Base-by-base conservation (phyloP, 2,888 invertebrate species). In the Oxyteleia sp. region DNA sequence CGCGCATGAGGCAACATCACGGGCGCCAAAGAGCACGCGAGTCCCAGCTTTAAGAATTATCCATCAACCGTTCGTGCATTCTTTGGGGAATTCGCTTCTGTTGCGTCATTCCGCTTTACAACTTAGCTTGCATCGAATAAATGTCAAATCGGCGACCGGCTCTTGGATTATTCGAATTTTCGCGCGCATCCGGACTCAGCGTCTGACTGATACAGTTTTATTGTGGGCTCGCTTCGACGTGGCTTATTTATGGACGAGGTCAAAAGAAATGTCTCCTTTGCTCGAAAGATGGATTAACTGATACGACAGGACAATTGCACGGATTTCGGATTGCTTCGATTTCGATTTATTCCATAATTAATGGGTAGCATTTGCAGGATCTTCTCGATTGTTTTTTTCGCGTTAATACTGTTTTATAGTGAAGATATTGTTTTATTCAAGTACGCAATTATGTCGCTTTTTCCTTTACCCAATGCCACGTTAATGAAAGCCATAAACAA, bases 11-110 rank as follows among this genome's bases (percentile, higher is more conserved):
- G n/a, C 87, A 89, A 88, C 88, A 87, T 89, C 86, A 86, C 88
- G 87, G 86, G 88, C 88, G 86, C 85, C 78, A 89, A 89, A 90
- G 89, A 89, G 88, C 88, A 89, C 87, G 87, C 82, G 88, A 89
- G 88, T 88, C 88, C 72, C 87, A 88, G 87, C 87, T 86, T 81
- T 75, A 72, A 72, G 72, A 82, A 79, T 51, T 55, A 47, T 47
- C 66, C 63, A 63, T 69, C 53, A 59, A 51, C 11, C 16, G 23
- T 23, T 74, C 43, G 55, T 29, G 43, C 38, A 29, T 26, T 57
- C 75, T 66, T 66, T 75, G n/a, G 57, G 45, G 23, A 75, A 75
- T 75, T 64, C 38, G 55, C 35, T 53, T 75, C 53, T 53, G 55
- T 64, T 75, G 45, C 74, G 47, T 55, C 47, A 55, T 43, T 10